Evolutionary conservation across 2,113 vertebrate genomes (phyloP).

Genomic region (Paramisgurnus dabryanus): DNA sequence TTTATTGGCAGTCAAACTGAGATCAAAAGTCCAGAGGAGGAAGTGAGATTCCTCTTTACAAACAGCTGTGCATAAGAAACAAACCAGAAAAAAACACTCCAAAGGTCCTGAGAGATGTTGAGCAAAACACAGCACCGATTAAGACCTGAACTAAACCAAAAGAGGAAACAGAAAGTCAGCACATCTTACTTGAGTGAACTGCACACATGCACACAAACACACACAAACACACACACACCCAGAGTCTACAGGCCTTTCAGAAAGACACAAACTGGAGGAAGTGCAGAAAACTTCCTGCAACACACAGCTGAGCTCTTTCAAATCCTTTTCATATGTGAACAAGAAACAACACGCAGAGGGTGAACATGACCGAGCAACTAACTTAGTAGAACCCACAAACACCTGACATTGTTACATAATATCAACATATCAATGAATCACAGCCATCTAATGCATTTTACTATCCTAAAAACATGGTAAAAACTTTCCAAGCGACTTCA

Average conservation of each 20-base stretch:
- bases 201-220: slow-evolving; percentile 7
- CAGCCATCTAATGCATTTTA: no score
- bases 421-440: no score
- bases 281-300: slow-evolving; percentile 54
- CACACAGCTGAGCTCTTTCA: slow-evolving; percentile 54
- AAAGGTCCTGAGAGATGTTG: neutral
- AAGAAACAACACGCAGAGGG: slow-evolving; percentile 43
- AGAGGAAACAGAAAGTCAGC: slow-evolving; percentile 48
- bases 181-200: neutral
- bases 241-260: slow-evolving; percentile 6
- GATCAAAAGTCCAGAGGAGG: neutral
- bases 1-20: neutral
- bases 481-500: no score
- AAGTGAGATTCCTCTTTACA: neutral
- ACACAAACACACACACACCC: neutral
- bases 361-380: slow-evolving; percentile 22
- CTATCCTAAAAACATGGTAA: no score
- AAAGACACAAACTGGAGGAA: slow-evolving; percentile 62
- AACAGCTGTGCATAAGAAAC: neutral
- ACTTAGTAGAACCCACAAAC: neutral
- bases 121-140: neutral
- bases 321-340: slow-evolving; percentile 59
- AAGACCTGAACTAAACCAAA: slow-evolving; percentile 60
- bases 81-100: neutral
- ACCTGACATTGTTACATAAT: no score